Base-by-base conservation (phyloP, 2,888 invertebrate genomes). In the Colletes collaris region DNA sequence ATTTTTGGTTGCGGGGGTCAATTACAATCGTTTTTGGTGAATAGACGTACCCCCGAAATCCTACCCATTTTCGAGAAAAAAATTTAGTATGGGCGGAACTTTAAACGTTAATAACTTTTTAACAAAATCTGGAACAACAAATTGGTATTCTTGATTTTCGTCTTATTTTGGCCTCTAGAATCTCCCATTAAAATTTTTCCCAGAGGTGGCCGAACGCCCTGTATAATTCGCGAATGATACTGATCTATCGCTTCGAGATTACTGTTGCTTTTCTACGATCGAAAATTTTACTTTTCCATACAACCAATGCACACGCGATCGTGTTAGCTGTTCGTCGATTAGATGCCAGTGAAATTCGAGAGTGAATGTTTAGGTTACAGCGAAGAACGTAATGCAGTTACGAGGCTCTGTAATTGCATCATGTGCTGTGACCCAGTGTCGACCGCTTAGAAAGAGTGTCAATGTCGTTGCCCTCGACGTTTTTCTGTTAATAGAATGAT, bases 381-480 rank as follows among this genome's bases (percentile, higher is more conserved):
- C 53, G 53, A 81, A 60, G 49, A 68, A 82, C 49, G 78, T 76
- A 79, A 67, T 59, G 66, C 58, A 40, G 50, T 81, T 74, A 77
- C 58, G 65, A 82, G 58, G 60, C n/a, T 67, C 64, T 58, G 74
- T 66, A 75, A 85, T 74, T 75, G 73, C 68, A 74, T 76, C 70
- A 80, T 76, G 56, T 62, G 70, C 58, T 35, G 35, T 67, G 49
- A 66, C 55, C 55, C 73, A 69, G 67, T 79, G 62, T 70, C 62
- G 53, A 71, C 56, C 53, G 50, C 27, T 59, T 59, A 60, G 76
- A 67, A 83, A 74, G 65, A 79, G 81, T 83, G 77, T 85, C 81
- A 85, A 85, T 85, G 85, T 81, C 77, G 58, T 85, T 85, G 76
- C 75, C 81, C 85, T 76, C 78, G 55, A 53, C 58, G 50, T 67